Base-by-base conservation (phyloP, 1,140 invertebrate genomes). In the Zaprionus vittiger region DNA sequence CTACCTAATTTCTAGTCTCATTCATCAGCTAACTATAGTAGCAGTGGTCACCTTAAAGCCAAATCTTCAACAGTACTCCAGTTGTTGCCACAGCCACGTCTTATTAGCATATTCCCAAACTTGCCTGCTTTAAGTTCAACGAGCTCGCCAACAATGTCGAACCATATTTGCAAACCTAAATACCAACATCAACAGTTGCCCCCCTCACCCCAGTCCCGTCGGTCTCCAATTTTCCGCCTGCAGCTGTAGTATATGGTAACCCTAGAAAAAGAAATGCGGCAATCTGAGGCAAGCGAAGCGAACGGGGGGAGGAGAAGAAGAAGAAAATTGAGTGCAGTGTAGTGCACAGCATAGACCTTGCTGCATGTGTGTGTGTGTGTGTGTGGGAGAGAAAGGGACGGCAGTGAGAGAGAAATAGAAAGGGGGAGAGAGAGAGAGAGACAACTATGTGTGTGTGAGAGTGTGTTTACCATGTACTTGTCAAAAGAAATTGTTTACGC, bases 401-500 rank as follows among this genome's bases (percentile, higher is more conserved):
- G 6, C 5, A 41, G 12, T 22, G 20, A 17, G 20, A 41, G 64
- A 14, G 26, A 47, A 26, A 12, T 38, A 28, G 38, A 26, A 20
- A 15, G 34, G 9, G 15, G 17, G 31, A 26, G 26, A 26, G 28
- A 28, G 7, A 28, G 7, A 28, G 28, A 7, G 4, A 6, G 56
- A 34, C 28, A 28, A 31, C 15, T 28, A 22, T 66, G 54, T 47
- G 57, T 69, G 66, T 38, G 41, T 26, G 31, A 54, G 49, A 38
- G 55, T 37, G 49, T 66, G 38, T 59, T 31, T 47, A 41, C 38
- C 60, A 64, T 68, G 34, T 26, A 63, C 76, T 80, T 84, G 71
- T 57, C 67, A 79, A 81, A 59, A 80, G 77, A 83, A 84, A 85
- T 84, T 85, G 63, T 67, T 79, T 54, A 85, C 74, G 82, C 82